Base-by-base conservation (phyloP, 2,888 invertebrate genomes). In the Tinea pellionella region DNA sequence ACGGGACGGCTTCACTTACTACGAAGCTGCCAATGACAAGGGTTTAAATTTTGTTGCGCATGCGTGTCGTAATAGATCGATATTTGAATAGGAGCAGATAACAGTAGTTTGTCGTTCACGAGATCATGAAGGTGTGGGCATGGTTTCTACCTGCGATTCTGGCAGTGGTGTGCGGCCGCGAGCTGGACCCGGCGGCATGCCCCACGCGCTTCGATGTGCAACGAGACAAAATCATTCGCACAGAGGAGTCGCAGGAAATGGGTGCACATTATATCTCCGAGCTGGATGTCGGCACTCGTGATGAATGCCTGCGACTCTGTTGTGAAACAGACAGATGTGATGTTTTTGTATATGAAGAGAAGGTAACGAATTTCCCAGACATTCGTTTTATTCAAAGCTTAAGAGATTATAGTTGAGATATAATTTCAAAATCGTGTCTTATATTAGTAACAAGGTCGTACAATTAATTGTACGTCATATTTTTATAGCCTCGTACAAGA, bases 281-380 rank as follows among this genome's bases (percentile, higher is more conserved):
- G 76, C 90, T 94, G 64, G 95, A 96, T 77, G 88, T 96, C 70
- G 92, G 93, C 66, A 90, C 93, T 60, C 90, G 94, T 65, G 90
- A 92, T 68, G 95, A 96, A 74, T 97, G 97, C 74, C 89, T 96
- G 70, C 89, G 92, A 59, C 89, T 95, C 64, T 97, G 97, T 84
- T 97, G 96, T 81, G 93, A 94, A 78, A 96, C 95, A 2, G 92
- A 92, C 59, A 83, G 90, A 63, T 97, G 97, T 78, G 96, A 97
- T 79, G 96, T 96, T 19, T 96, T 96, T 77, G 94, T 97, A 66
- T 97, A 94, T 74, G 96, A 97, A 77, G 95, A 96, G 74, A 96
- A 96, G 92, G 95, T 94, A 72, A 8, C 4, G 15, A 51, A 16
- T 16, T 51, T 24, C 24, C 6, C 24, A 24, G 24, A 24, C 2